Percentiles rank a stretch among this genome's conserved stretches.
These are phyloP conservation scores for Heteromurus nitidus DNA, from an alignment of 2,888 invertebrate genomes.

Conservation along the genomic window DNA sequence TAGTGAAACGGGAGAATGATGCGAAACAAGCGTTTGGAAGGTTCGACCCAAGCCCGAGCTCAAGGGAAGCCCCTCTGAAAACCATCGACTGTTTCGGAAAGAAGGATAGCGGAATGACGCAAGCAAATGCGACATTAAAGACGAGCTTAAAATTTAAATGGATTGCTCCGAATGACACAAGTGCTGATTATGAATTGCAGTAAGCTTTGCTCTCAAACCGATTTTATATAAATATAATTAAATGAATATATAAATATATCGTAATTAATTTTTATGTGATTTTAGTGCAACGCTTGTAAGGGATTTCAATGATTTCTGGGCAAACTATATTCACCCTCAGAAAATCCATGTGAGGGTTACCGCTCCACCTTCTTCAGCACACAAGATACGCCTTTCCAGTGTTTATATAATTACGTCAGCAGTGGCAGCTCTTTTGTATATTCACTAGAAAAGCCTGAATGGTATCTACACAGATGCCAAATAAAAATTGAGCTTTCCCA, in stretches of 20 bases:
- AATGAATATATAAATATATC: constrained; percentile 2
- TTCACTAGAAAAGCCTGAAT: no score
- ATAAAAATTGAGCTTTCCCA: no score
- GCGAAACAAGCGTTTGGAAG: constrained; percentile 21
- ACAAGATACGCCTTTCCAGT: no score
- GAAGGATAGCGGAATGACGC: constrained; percentile 28
- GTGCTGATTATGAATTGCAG: constrained; percentile 49
- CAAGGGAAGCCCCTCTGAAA: constrained; percentile 16
- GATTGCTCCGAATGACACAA: constrained; percentile 37
- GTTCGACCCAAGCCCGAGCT: constrained; percentile 15
- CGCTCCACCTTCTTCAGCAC: no score
- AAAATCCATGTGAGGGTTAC: constrained; percentile 21
- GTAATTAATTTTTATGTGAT: no score
- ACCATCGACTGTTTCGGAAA: constrained; percentile 43
- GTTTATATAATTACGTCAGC: no score
- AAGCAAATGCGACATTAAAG: constrained; percentile 1
- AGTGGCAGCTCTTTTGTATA: no score
- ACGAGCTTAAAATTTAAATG: constrained; percentile 22
- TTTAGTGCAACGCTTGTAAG: constrained; percentile 44
- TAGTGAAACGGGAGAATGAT: constrained; percentile 27
- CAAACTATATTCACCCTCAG: constrained; percentile 13
- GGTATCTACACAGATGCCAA: no score
- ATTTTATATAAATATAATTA: background rate
- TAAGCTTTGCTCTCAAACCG: constrained; percentile 15
- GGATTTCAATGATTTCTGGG: constrained; percentile 43